Conservation (phyloP, 2,797 vertebrate genomes). For the Ctenosaura bakeri region DNA sequence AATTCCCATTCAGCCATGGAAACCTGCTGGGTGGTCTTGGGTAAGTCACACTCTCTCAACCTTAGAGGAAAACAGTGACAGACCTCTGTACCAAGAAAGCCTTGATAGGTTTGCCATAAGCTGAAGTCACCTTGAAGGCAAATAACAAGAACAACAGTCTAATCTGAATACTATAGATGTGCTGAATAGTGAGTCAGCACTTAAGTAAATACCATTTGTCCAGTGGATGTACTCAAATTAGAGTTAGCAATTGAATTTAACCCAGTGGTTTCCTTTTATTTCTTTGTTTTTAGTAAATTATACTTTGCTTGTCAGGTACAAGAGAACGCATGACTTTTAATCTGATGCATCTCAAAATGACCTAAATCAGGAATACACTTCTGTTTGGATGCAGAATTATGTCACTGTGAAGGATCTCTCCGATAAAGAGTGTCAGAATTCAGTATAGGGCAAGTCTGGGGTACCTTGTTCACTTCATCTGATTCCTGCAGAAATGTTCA, state of each 20-base stretch:
- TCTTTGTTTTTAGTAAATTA: background rate
- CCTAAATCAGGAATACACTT: background rate
- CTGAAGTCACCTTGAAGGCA: background rate
- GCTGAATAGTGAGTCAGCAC: too few species aligned
- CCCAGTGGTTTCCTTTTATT: background rate
- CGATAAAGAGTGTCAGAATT: background rate
- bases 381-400: conserved; percentile 6
- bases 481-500: background rate
- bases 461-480: background rate
- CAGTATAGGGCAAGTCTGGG: background rate
- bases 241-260: too few species aligned
- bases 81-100: background rate
- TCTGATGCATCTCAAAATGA: background rate
- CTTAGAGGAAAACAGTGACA: background rate
- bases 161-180: too few species aligned
- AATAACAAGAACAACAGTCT: too few species aligned
- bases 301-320: background rate
- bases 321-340: conserved; percentile 3
- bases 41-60: background rate
- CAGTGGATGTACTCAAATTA: too few species aligned
- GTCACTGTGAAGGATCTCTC: background rate
- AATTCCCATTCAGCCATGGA: background rate
- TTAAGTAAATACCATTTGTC: too few species aligned
- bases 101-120: background rate
- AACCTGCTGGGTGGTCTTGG: background rate